Percentiles rank a stretch among this genome's conserved stretches.
Evolutionary conservation across 2,888 invertebrate species (phyloP).

Genomic region (Abrostola tripartita): DNA sequence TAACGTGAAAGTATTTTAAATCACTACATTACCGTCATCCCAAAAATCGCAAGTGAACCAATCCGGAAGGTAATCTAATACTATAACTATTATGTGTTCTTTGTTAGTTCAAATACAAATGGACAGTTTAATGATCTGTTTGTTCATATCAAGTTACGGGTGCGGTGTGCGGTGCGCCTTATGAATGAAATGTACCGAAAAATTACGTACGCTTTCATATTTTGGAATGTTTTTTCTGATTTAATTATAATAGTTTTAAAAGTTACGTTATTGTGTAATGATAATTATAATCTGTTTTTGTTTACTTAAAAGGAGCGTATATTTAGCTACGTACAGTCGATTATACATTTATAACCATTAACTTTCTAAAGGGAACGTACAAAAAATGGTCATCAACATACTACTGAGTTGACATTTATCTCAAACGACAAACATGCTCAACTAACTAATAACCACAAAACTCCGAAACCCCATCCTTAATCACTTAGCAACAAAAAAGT

Average conservation of each 20-base stretch:
- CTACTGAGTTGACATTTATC: constrained; percentile 24
- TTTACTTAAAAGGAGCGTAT: no score
- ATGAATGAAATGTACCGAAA: constrained; percentile 62
- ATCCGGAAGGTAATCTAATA: constrained; percentile 81
- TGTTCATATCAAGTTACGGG: constrained; percentile 66
- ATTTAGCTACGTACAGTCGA: no score
- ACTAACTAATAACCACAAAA: constrained; percentile 43
- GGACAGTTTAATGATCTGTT: constrained; percentile 80
- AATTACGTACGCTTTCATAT: constrained; percentile 43
- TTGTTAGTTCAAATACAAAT: constrained; percentile 72
- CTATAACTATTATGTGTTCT: constrained; percentile 69
- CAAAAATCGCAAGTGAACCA: constrained; percentile 37
- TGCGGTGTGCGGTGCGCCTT: constrained; percentile 57
- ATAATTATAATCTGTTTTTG: not conserved
- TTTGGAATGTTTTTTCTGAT: constrained; percentile 2
- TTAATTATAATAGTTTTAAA: not conserved
- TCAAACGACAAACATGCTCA: constrained; percentile 18
- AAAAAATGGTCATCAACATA: constrained; percentile 24
- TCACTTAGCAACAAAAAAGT: constrained; percentile 50
- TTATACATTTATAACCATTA: not conserved
- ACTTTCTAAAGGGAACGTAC: constrained; percentile 28
- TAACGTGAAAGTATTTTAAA: constrained; percentile 14
- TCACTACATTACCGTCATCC: constrained; percentile 6
- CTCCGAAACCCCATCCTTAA: constrained; percentile 27
- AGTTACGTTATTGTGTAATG: no score